Evolutionary conservation across 2,888 invertebrate species (phyloP), one percentile per base, ranked within the genome.

Genomic region (Lasioglossum zephyrum): DNA sequence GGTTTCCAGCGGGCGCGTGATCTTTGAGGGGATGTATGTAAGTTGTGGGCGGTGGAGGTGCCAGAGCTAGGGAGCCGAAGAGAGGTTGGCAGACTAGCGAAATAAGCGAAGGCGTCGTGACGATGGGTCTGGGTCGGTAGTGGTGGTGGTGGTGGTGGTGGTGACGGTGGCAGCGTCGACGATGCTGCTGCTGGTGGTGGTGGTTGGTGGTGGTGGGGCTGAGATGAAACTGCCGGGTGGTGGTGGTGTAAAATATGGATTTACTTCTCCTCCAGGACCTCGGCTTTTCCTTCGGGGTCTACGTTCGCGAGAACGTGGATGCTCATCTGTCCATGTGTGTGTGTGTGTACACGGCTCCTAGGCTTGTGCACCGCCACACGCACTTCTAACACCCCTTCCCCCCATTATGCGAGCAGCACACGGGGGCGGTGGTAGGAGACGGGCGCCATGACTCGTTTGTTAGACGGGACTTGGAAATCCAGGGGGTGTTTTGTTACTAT

Each of bases 161-260:
- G 36, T 72, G 88, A 91, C 88, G 70, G 22, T n/a, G 13, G 22
- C 22, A 41, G 39, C 22, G 4, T 2, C 18, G 63, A 4, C 16
- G 70, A 1, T 9, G 41, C 4, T n/a, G 41, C 4, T n/a, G 70
- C 11, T 70, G 70, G 13, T 70, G 91, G 92, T 86, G 88, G 90
- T 87, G 91, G 47, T 82, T 39, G 79, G 26, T 41, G 73, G 11
- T 81, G 85, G 88, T 87, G 87, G 89, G 89, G 88, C 85, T 85
- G 89, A 82, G 88, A 90, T 85, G 90, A 90, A 86, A 72, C 81
- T 81, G 84, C 80, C 86, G 89, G 89, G 92, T 90, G 91, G 93
- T 92, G 92, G 93, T 93, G 92, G 94, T 93, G 94, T 94, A 94
- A 94, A 94, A 94, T 94, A 94, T 94, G 94, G 94, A 94, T 94